phyloP scores from a whole-genome alignment of 2,888 invertebrate genomes.

The Pachymerium ferrugineum region DNA sequence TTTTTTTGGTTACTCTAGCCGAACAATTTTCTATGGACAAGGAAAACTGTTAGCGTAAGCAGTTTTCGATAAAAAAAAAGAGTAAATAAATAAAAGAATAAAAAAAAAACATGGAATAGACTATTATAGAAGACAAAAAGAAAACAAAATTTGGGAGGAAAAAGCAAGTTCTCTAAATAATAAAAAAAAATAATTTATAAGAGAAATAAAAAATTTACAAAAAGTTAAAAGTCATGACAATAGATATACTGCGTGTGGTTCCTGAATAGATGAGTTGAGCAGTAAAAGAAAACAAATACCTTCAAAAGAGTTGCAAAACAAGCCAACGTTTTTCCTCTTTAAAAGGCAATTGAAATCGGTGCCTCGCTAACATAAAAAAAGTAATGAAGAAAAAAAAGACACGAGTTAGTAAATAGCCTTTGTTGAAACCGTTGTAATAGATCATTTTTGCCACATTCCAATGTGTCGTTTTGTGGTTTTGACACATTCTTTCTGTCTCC shows the following conservation, averaged over 20 bases:
- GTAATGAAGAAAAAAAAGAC: background rate
- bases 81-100: background rate
- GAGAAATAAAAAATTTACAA: too few species aligned
- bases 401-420: background rate
- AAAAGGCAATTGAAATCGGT: slow-evolving; percentile 1
- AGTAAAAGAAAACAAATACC: too few species aligned
- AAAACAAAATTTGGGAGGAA: background rate
- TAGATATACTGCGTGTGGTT: too few species aligned
- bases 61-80: background rate
- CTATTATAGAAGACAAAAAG: too few species aligned
- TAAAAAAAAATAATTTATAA: background rate
- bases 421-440: too few species aligned
- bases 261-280: too few species aligned
- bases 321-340: background rate
- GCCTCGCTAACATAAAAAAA: background rate
- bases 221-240: too few species aligned
- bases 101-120: too few species aligned
- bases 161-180: background rate
- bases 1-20: background rate
- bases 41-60: background rate
- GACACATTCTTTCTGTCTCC: background rate
- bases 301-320: background rate
- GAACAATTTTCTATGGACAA: background rate
- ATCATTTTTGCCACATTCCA: background rate
- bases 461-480: background rate